Evolutionary conservation across 2,888 invertebrate species (phyloP), one percentile per base, ranked within the genome.

Genomic region (Drosophila longiperda): DNA sequence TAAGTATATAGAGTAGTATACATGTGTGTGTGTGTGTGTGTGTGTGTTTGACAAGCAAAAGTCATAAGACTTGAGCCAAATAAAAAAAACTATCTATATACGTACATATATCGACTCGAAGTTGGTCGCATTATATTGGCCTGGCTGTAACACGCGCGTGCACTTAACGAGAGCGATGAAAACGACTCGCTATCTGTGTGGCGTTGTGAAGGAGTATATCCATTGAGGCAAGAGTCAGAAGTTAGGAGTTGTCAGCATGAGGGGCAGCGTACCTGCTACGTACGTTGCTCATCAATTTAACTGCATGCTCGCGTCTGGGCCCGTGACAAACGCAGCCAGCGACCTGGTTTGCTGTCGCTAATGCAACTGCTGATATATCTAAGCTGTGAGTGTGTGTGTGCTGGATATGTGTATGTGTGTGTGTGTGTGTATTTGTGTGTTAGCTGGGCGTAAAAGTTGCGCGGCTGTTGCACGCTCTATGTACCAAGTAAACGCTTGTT

Each of bases 1-100:
- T 97, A 90, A 93, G 93, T 92, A 74, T 42, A 38, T 57, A 52
- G 33, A 33, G 4, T 53, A 12, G 11, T 33, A 7, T 42, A 32
- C 29, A 8, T 11, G n/a, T 38, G 45, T 52, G 33, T 55, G 38
- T 26, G 34, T 40, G n/a, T n/a, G 32, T 40, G 52, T 57, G 20
- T 38, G 11, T 55, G 6, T 29, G 29, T 57, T 38, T 57, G 23
- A 48, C 17, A 55, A 38, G 61, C 67, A 58, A 52, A 69, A 64
- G 63, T 55, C 63, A 60, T 60, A 61, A 50, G 72, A 75, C 77
- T 77, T 62, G 29, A 73, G 59, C 53, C 53, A 74, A 77, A 78
- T 62, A 67, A 73, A 82, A 75, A 68, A 82, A 75, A 68, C 79
- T 63, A 69, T 71, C 58, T 50, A 61, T 36, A 60, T n/a, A 45